Evolutionary conservation across 2,113 vertebrate genomes (phyloP).

Genomic region (Falcunculus frontatus): DNA sequence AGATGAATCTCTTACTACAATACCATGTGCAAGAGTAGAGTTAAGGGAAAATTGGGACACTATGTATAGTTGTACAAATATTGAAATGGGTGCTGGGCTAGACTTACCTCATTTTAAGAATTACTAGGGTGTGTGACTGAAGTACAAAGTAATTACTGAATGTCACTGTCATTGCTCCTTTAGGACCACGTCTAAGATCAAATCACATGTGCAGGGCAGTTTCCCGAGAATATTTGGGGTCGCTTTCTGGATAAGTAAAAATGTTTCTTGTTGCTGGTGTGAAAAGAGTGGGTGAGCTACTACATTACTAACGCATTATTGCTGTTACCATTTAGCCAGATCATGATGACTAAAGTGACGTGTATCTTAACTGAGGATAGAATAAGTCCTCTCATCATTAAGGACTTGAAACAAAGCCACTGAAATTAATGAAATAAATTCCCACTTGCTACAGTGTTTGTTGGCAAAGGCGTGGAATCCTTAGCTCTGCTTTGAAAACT

Average conservation of each 20-base stretch:
- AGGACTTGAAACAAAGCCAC: conserved; percentile 13
- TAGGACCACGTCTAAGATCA: neutral
- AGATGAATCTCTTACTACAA: neutral
- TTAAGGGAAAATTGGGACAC: neutral
- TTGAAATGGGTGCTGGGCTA: neutral
- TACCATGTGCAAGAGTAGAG: neutral
- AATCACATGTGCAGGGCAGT: neutral
- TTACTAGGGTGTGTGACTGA: neutral
- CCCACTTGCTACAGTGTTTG: neutral
- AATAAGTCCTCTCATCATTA: neutral
- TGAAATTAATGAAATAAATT: conserved; percentile 5
- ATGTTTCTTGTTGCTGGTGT: neutral
- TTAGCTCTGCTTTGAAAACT: conserved; percentile 22
- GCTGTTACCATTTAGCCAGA: conserved; percentile 25
- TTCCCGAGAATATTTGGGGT: neutral
- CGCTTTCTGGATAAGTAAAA: neutral
- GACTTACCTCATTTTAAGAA: neutral
- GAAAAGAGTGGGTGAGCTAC: neutral
- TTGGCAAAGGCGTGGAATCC: neutral
- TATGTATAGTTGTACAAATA: neutral
- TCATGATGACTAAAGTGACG: neutral
- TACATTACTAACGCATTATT: neutral
- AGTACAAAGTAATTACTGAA: neutral
- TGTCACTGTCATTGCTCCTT: neutral
- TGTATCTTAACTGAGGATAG: neutral